phyloP scores from a whole-genome alignment of 1,140 invertebrate species.

The Trissolcus basalis region DNA sequence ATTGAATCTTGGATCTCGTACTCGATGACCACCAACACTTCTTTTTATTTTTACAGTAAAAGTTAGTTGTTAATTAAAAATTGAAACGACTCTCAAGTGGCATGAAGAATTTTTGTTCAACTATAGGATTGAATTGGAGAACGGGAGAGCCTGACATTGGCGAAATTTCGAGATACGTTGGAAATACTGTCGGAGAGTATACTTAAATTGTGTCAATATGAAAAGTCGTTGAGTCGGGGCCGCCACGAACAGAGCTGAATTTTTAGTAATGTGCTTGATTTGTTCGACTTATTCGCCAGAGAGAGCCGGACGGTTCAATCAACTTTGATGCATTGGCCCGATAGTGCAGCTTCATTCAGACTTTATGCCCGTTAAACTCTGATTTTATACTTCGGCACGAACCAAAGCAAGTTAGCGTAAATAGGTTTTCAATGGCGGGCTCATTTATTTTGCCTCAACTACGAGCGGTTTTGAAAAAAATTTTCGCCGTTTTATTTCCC shows the following conservation, averaged over 20 bases:
- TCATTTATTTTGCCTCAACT: constrained; percentile 60
- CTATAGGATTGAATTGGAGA: too few relatives aligned
- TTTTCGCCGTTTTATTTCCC: too few relatives aligned
- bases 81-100: too few relatives aligned
- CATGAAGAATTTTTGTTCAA: too few relatives aligned
- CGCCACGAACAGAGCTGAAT: constrained; percentile 15
- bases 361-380: constrained; percentile 66
- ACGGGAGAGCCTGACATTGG: too few relatives aligned
- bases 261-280: constrained; percentile 54
- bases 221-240: constrained; percentile 3
- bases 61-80: too few relatives aligned
- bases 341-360: constrained; percentile 63
- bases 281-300: constrained; percentile 54
- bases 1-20: too few relatives aligned
- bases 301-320: constrained; percentile 55
- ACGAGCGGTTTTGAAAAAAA: too few relatives aligned
- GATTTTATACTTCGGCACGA: constrained; percentile 56
- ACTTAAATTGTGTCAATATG: constrained; percentile 15
- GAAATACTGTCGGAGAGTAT: constrained; percentile 7
- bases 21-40: too few relatives aligned
- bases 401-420: constrained; percentile 56
- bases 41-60: too few relatives aligned
- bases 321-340: constrained; percentile 61
- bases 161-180: constrained; percentile 5
- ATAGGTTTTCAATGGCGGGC: constrained; percentile 65